These are phyloP conservation scores for Nothobranchius furzeri DNA, from an alignment of 2,113 vertebrate species.

Conservation along the genomic window DNA sequence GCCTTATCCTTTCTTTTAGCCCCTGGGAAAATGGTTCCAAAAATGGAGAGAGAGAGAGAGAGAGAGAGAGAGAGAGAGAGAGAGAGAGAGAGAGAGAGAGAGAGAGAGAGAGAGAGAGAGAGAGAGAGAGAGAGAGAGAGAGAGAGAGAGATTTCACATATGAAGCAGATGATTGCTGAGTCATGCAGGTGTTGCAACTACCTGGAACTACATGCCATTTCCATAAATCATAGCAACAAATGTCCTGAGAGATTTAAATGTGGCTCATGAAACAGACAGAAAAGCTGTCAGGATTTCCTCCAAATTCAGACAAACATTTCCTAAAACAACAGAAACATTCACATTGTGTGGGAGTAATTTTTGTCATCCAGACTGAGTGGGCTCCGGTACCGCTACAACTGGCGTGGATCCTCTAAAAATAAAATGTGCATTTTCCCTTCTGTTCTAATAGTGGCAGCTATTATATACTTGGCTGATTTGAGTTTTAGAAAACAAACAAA, in stretches of 20 bases:
- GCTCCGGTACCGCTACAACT: slow-evolving; percentile 32
- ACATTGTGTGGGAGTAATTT: slow-evolving; percentile 47
- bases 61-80: too few relatives aligned
- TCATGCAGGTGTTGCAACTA: slow-evolving; percentile 44
- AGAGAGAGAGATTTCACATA: slow-evolving; percentile 14
- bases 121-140: too few relatives aligned
- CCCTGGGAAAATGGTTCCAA: slow-evolving; percentile 25
- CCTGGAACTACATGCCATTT: slow-evolving; percentile 20
- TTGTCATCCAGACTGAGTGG: slow-evolving; percentile 49
- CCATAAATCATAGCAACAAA: slow-evolving; percentile 50
- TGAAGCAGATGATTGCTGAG: slow-evolving; percentile 21
- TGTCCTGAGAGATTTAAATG: slow-evolving; percentile 53
- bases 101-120: background rate
- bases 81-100: too few relatives aligned
- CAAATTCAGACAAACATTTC: slow-evolving; percentile 37
- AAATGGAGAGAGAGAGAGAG: slow-evolving; percentile 4
- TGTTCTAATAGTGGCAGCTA: slow-evolving; percentile 8
- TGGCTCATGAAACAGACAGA: slow-evolving; percentile 54
- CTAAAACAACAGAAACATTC: slow-evolving; percentile 48
- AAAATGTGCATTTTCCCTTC: background rate
- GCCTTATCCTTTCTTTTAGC: slow-evolving; percentile 10
- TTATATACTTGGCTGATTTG: background rate
- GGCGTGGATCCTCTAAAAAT: slow-evolving; percentile 28
- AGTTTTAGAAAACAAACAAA: slow-evolving; percentile 4
- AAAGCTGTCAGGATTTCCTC: slow-evolving; percentile 49